Base-by-base conservation (phyloP, 2,113 vertebrate species). In the Ptilorrhoa leucosticta region DNA sequence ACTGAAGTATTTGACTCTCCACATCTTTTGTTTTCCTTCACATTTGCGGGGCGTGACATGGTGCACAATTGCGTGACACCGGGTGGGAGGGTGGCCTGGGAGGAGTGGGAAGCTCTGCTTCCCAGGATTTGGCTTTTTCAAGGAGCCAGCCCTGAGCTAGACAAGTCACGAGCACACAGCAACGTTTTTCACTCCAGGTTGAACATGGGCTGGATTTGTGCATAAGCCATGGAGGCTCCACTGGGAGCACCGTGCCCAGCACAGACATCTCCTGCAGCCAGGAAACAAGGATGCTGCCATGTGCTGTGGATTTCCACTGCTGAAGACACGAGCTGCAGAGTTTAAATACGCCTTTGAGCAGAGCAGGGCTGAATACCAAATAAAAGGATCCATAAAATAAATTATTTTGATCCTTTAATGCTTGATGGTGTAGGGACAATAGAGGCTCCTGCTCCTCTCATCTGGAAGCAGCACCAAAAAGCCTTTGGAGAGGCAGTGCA, bases 41-140 rank as follows among this genome's bases (percentile, higher is more conserved):
- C 8, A 2, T 31, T 7, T 4, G 11, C 3, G 3, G 26, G 48
- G 11, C 0, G 0, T 10, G 53, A 57, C 2, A 10, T 2, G 60
- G 19, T 65, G 60, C 57, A 20, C 2, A 0, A 5, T 12, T 23
- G 47, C 0, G 0, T 69, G 63, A 12, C 14, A 6, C 2, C 0
- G 2, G 31, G 4, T 13, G 20, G 40, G 31, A 78, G 31, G 26
- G 40, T 8, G 92, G 44, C 28, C 24, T 4, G 22, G 48, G 28
- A 54, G 27, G n/a, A n/a, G 14, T 2, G 4, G 21, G 11, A 39
- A 69, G n/a, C 54, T 76, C n/a, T 40, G 44, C 4, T 39, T 71
- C 60, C 47, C 1, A 2, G 22, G 60, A 63, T 70, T 95, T 93
- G 77, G 63, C 75, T n/a, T 86, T 91, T 72, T 37, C 27, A 28